A percentile compares a stretch with the other conserved stretches of the same genome.
Evolutionary conservation across 35 echinoderm and acorn worm genomes (phyloP).

Genomic region (Patiria miniata): DNA sequence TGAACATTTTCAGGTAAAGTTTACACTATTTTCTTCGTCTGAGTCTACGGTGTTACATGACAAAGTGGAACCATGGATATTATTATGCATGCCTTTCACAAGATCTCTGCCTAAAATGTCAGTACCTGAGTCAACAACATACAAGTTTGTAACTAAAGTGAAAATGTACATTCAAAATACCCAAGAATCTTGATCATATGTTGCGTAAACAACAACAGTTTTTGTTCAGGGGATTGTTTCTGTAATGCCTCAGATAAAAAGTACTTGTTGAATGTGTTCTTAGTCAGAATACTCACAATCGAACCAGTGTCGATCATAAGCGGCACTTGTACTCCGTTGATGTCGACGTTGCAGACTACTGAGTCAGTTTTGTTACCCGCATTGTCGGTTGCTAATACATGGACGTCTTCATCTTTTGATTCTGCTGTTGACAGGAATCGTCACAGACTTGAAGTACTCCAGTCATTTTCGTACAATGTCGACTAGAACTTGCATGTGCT

Average conservation of each 20-base stretch:
- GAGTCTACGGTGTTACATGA: neutral
- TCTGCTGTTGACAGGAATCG: neutral
- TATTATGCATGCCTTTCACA: conserved; percentile 1
- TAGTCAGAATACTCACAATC: conserved; percentile 34
- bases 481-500: neutral
- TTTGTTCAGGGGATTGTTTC: neutral
- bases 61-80: neutral
- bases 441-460: neutral
- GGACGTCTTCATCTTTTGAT: neutral
- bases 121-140: conserved; percentile 29
- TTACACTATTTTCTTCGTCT: neutral
- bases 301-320: conserved; percentile 48
- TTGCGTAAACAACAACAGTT: conserved; percentile 18
- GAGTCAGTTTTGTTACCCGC: neutral
- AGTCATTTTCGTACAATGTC: neutral
- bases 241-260: conserved; percentile 36
- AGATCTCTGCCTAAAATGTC: conserved; percentile 57
- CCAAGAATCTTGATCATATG: conserved; percentile 32
- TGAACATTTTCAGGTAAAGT: conserved; percentile 1
- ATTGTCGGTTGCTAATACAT: neutral
- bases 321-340: neutral
- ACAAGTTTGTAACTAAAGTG: neutral
- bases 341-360: neutral
- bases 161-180: conserved; percentile 27
- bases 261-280: conserved; percentile 35